Evolutionary conservation across 2,113 vertebrate species (phyloP).

Genomic region (Parus major): DNA sequence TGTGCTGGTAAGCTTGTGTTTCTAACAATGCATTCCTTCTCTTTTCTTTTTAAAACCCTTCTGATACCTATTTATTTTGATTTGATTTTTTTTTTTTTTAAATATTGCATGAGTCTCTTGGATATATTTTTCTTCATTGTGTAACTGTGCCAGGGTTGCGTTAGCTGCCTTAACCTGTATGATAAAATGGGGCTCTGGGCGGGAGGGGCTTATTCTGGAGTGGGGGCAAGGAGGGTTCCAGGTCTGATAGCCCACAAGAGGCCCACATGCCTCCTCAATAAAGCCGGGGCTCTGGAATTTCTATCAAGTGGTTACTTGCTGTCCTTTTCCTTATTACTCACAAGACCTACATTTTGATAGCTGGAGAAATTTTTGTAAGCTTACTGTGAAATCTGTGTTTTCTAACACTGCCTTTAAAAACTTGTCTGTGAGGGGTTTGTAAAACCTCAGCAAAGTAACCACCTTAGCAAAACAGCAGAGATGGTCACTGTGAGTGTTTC

Average conservation of each 20-base stretch:
- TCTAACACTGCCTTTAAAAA: conserved; percentile 1
- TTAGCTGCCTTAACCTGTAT: conserved; percentile 58
- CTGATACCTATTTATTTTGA: conserved; percentile 48
- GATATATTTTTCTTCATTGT: conserved; percentile 62
- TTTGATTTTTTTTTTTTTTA: conserved; percentile 59
- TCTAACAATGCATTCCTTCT: conserved; percentile 70
- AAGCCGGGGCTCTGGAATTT: conserved; percentile 29
- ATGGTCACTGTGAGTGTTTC: not conserved
- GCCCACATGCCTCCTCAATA: not conserved
- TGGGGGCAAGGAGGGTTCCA: conserved; percentile 6
- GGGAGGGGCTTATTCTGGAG: conserved; percentile 20
- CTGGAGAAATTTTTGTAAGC: conserved; percentile 9
- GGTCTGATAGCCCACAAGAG: not conserved
- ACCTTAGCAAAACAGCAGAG: conserved; percentile 6
- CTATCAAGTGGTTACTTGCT: conserved; percentile 51
- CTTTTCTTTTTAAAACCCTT: conserved; percentile 58
- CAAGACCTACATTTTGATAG: conserved; percentile 26
- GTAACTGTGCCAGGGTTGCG: conserved; percentile 70
- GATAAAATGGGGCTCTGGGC: conserved; percentile 49
- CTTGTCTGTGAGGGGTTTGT: conserved; percentile 25
- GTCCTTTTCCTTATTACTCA: conserved; percentile 43
- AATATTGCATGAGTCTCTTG: conserved; percentile 76
- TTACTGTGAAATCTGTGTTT: not conserved
- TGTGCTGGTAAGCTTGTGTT: conserved; percentile 79
- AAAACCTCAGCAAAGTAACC: not conserved